Conservation (phyloP, 2,888 invertebrate genomes). For the Tipula vernalis region DNA sequence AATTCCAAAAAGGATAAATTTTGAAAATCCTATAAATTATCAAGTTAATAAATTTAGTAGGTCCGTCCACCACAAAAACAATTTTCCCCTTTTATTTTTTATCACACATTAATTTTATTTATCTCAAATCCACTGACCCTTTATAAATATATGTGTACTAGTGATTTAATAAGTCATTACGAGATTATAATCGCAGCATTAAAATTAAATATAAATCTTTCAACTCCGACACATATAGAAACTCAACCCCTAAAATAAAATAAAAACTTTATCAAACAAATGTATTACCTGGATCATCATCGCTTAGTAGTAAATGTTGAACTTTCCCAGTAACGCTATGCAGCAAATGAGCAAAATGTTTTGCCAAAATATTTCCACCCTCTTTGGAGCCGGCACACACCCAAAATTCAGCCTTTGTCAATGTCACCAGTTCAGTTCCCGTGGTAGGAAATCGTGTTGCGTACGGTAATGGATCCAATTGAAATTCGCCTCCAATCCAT, state of each 20-base stretch:
- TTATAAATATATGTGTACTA: neutral
- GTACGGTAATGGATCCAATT: conserved; percentile 42
- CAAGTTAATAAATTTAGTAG: neutral
- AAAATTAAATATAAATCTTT: conserved; percentile 1
- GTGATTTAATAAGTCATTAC: conserved; percentile 4
- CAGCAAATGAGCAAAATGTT: conserved; percentile 46
- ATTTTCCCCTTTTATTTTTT: neutral
- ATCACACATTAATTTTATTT: neutral
- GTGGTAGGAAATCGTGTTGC: conserved; percentile 40
- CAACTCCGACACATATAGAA: neutral
- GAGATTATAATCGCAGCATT: neutral
- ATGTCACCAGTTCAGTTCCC: conserved; percentile 43
- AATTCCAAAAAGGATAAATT: neutral
- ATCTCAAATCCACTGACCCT: neutral
- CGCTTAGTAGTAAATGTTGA: conserved; percentile 43
- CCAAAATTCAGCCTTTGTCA: conserved; percentile 50
- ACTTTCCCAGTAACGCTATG: conserved; percentile 47
- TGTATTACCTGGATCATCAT: conserved; percentile 35
- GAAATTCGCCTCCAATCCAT: conserved; percentile 48
- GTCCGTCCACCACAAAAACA: neutral
- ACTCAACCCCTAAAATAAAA: neutral
- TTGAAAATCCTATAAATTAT: neutral
- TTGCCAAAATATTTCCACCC: conserved; percentile 43
- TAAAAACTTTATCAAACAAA: conserved; percentile 13
- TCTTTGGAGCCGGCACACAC: conserved; percentile 37